phyloP scores from a whole-genome alignment of 2,113 vertebrate genomes.

The Microtus montanus region DNA sequence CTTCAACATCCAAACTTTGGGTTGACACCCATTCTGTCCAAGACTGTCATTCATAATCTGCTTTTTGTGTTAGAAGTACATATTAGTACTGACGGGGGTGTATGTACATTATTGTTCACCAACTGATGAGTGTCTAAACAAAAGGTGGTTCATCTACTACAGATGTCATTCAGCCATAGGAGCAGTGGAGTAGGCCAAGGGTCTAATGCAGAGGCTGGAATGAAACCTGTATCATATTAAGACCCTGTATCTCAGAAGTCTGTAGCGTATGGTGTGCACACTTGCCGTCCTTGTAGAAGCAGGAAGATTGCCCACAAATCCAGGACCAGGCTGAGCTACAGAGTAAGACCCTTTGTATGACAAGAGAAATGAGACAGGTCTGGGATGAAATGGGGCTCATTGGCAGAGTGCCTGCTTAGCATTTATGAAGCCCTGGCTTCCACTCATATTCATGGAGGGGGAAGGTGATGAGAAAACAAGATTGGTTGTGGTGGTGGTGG shows the following conservation, averaged over 20 bases:
- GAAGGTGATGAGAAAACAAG: background rate
- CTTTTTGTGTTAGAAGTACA: background rate
- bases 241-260: background rate
- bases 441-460: too few relatives aligned
- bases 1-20: background rate
- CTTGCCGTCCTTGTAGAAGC: background rate
- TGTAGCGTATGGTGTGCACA: background rate
- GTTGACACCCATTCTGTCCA: background rate
- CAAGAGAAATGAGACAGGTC: background rate
- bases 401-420: background rate
- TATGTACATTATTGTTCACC: background rate
- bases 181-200: too few relatives aligned
- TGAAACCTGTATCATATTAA: background rate
- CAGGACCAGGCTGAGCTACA: background rate
- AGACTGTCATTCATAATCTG: background rate
- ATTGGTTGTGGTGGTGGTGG: background rate
- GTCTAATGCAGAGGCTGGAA: background rate
- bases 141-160: background rate
- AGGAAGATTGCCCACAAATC: background rate
- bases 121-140: background rate
- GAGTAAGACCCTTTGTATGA: background rate
- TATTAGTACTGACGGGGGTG: background rate
- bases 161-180: background rate
- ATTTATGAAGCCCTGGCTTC: too few relatives aligned
- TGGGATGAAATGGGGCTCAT: background rate